Percentiles rank a stretch among this genome's conserved stretches.
These are phyloP conservation scores for Takifugu bimaculatus DNA, from an alignment of 2,113 vertebrate genomes.

Conservation along the genomic window DNA sequence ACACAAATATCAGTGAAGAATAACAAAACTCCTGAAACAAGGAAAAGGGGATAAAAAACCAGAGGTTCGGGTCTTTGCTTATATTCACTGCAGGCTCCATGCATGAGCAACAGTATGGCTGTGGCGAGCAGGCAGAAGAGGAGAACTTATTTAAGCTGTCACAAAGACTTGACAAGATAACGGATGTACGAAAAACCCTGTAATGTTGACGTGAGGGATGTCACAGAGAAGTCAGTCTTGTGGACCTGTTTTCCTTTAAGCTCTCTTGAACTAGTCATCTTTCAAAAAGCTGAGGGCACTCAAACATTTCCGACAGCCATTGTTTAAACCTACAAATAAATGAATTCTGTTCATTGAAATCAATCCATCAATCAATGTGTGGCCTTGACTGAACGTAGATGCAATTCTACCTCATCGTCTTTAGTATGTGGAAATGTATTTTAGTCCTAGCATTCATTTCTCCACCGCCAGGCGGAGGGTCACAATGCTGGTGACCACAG, in stretches of 20 bases:
- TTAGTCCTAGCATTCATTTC: too few species aligned
- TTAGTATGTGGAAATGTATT: too few species aligned
- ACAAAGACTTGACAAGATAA: slow-evolving; percentile 21
- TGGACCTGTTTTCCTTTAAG: slow-evolving; percentile 8
- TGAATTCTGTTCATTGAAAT: too few species aligned
- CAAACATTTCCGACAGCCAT: too few species aligned
- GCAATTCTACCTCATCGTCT: too few species aligned
- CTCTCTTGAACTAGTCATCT: not conserved
- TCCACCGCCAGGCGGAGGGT: too few species aligned
- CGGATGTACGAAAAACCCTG: slow-evolving; percentile 3
- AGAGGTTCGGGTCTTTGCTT: slow-evolving; percentile 24
- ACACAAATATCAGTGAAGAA: not conserved
- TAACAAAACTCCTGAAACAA: not conserved
- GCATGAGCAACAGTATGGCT: not conserved
- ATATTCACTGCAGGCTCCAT: slow-evolving; percentile 36
- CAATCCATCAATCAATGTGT: too few species aligned
- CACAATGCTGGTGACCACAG: too few species aligned
- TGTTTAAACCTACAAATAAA: too few species aligned
- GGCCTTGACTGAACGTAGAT: too few species aligned
- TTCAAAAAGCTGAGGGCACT: not conserved
- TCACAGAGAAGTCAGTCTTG: slow-evolving; percentile 14
- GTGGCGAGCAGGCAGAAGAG: slow-evolving; percentile 28
- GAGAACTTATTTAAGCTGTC: slow-evolving; percentile 26
- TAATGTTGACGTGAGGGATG: not conserved
- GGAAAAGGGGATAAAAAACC: too few species aligned